Evolutionary conservation across 2,113 vertebrate species (phyloP).

Genomic region (Carassius gibelio): DNA sequence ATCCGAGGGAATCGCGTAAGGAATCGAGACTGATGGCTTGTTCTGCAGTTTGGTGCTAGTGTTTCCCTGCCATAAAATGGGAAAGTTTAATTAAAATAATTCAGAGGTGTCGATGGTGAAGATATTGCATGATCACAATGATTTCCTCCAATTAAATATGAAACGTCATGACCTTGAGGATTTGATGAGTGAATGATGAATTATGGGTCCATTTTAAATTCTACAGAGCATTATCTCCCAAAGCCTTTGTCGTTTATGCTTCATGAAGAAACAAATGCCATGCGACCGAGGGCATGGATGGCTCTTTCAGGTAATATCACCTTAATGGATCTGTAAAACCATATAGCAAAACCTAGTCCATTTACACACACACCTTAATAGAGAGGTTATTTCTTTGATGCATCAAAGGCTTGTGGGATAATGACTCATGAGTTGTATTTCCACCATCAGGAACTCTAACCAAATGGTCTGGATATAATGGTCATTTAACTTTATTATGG

Average conservation of each 20-base stretch:
- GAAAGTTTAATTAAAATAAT: conserved; percentile 24
- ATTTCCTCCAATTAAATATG: conserved; percentile 15
- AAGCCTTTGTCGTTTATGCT: conserved; percentile 22
- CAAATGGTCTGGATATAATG: conserved; percentile 9
- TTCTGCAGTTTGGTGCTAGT: background rate
- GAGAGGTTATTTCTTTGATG: conserved; percentile 9
- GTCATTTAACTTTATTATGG: background rate
- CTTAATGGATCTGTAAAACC: conserved; percentile 3
- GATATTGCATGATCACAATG: background rate
- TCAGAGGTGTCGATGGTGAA: background rate
- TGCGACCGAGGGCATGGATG: background rate
- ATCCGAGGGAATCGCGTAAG: background rate
- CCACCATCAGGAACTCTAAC: conserved; percentile 4
- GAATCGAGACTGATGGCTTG: background rate
- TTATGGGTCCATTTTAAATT: conserved; percentile 17
- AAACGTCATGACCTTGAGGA: background rate
- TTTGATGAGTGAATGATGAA: background rate
- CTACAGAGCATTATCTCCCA: conserved; percentile 27
- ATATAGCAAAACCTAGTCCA: background rate
- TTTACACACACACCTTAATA: background rate
- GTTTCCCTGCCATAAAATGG: conserved; percentile 1
- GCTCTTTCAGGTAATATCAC: background rate
- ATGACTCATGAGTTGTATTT: conserved; percentile 11
- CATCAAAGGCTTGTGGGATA: conserved; percentile 13
- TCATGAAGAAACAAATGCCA: background rate